These are phyloP conservation scores for Trachelus tabidus DNA, from an alignment of 2,888 invertebrate species.

Conservation along the genomic window DNA sequence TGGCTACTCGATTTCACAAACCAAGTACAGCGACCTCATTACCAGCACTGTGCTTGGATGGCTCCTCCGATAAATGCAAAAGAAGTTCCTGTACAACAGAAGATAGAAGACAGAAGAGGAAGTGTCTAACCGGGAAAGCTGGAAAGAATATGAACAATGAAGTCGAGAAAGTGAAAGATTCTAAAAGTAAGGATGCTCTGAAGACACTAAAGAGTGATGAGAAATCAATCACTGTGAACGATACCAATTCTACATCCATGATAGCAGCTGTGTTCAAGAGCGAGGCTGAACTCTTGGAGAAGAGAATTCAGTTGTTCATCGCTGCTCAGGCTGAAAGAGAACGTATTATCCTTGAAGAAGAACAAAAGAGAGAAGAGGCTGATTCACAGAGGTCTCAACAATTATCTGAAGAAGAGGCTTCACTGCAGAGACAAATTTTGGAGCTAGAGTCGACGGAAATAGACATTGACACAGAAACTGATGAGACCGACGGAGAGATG, in stretches of 20 bases:
- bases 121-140: constrained; percentile 43
- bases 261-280: constrained; percentile 63
- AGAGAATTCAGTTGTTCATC: constrained; percentile 63
- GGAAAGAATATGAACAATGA: constrained; percentile 47
- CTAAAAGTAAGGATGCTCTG: constrained; percentile 63
- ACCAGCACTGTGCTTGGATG: constrained; percentile 73
- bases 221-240: constrained; percentile 35
- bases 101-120: constrained; percentile 41
- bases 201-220: constrained; percentile 57
- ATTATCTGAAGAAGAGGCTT: constrained; percentile 81
- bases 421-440: constrained; percentile 79
- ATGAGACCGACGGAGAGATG: constrained; percentile 80
- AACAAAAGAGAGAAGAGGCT: constrained; percentile 72
- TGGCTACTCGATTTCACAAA: constrained; percentile 80
- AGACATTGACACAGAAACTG: constrained; percentile 84
- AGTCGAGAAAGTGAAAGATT: constrained; percentile 58
- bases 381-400: constrained; percentile 76
- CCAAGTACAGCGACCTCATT: constrained; percentile 86
- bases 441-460: constrained; percentile 80
- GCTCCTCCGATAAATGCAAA: constrained; percentile 49
- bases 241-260: constrained; percentile 60
- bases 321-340: constrained; percentile 64
- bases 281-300: constrained; percentile 62
- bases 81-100: constrained; percentile 48
- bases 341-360: constrained; percentile 63